Percentiles rank a stretch among this genome's conserved stretches.
Evolutionary conservation across 2,113 vertebrate species (phyloP).

Genomic region (Gymnorhina tibicen): DNA sequence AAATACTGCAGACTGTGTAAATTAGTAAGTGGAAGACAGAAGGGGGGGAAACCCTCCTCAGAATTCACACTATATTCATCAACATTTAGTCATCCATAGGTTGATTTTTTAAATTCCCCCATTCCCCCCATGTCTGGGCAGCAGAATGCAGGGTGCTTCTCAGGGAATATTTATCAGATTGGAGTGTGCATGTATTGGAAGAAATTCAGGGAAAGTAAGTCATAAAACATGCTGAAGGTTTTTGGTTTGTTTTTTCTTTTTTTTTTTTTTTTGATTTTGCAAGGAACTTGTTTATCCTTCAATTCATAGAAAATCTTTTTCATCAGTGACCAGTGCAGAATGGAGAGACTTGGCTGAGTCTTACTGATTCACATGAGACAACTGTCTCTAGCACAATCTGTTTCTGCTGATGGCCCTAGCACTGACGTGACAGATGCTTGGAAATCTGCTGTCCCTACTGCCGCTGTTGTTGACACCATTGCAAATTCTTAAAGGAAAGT

Average conservation of each 20-base stretch:
- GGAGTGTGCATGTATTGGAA: not conserved
- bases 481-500: not conserved
- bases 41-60: not conserved
- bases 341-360: not conserved
- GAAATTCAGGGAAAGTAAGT: not conserved
- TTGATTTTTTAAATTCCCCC: not conserved
- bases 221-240: not conserved
- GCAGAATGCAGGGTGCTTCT: not conserved
- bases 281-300: not conserved
- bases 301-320: not conserved
- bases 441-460: conserved; percentile 7
- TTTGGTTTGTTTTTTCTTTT: not conserved
- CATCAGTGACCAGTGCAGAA: not conserved
- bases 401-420: conserved; percentile 31
- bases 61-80: not conserved
- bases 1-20: conserved; percentile 36
- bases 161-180: not conserved
- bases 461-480: not conserved
- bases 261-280: not conserved
- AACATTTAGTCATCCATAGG: not conserved
- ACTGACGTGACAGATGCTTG: conserved; percentile 16
- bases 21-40: not conserved
- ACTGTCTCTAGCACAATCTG: conserved; percentile 9
- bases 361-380: not conserved
- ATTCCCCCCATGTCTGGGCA: not conserved